Evolutionary conservation across 2,888 invertebrate species (phyloP).

Genomic region (Hirtodrosophila duncani): DNA sequence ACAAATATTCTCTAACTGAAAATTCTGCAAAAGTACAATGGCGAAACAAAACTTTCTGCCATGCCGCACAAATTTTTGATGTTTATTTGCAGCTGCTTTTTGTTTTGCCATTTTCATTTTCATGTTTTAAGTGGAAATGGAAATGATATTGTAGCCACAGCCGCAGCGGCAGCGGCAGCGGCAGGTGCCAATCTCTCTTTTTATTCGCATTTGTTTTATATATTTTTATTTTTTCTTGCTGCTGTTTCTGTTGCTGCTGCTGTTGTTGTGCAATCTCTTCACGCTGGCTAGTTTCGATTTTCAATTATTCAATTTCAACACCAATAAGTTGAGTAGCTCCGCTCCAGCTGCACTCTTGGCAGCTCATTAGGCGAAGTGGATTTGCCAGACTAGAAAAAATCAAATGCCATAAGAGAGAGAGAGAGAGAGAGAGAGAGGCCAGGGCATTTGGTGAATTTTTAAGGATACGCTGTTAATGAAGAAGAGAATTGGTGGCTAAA

Average conservation of each 20-base stretch:
- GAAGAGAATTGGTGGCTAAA: too few relatives aligned
- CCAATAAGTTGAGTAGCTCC: too few relatives aligned
- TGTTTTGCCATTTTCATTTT: slow-evolving; percentile 5
- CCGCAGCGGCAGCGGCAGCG: slow-evolving; percentile 26
- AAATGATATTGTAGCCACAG: slow-evolving; percentile 38
- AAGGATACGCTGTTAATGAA: too few relatives aligned
- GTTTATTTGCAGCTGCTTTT: slow-evolving; percentile 29
- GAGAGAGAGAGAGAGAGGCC: not conserved
- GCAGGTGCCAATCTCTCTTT: slow-evolving; percentile 24
- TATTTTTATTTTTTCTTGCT: slow-evolving; percentile 2
- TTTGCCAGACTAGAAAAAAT: slow-evolving; percentile 39
- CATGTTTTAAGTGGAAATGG: slow-evolving; percentile 30
- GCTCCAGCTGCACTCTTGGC: slow-evolving; percentile 6
- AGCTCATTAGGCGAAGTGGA: slow-evolving; percentile 47
- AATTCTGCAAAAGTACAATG: slow-evolving; percentile 25
- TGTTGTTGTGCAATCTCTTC: slow-evolving; percentile 29
- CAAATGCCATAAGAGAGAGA: slow-evolving; percentile 1
- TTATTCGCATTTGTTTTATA: slow-evolving; percentile 10
- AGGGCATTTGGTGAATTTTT: too few relatives aligned
- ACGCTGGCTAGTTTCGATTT: slow-evolving; percentile 34
- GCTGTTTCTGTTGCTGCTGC: slow-evolving; percentile 1
- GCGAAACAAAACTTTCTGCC: slow-evolving; percentile 35
- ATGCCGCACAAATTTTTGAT: slow-evolving; percentile 22
- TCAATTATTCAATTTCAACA: slow-evolving; percentile 42
- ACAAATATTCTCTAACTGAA: too few relatives aligned